A percentile compares a stretch with the other conserved stretches of the same genome.
phyloP scores from a whole-genome alignment of 2,888 invertebrate species.

The Andrena haemorrhoa region DNA sequence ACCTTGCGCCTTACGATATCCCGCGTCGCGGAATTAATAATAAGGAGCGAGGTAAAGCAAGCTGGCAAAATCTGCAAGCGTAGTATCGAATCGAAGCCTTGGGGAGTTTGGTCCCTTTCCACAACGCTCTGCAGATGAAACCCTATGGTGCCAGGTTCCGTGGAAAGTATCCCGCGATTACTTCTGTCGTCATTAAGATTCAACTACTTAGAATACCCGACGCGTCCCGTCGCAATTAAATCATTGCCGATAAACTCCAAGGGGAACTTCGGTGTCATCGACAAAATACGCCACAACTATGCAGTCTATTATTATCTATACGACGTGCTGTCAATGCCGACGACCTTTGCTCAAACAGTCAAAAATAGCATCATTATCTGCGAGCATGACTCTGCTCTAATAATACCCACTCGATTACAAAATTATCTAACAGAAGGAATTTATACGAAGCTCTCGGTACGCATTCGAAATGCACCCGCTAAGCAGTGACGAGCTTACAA shows the following conservation, averaged over 20 bases:
- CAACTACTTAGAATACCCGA: neutral
- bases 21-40: conserved; percentile 34
- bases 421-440: neutral
- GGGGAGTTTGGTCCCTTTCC: too few relatives aligned
- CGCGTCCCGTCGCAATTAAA: neutral
- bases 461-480: too few relatives aligned
- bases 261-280: neutral
- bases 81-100: neutral
- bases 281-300: neutral
- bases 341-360: neutral
- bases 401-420: neutral
- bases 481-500: too few relatives aligned
- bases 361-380: neutral
- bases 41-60: conserved; percentile 4
- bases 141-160: neutral
- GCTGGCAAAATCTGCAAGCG: neutral
- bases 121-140: neutral
- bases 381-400: neutral
- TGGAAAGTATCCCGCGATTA: too few relatives aligned
- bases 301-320: neutral
- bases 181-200: too few relatives aligned
- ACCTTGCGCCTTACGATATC: conserved; percentile 12
- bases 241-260: neutral
- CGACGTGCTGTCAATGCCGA: neutral
- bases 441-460: too few relatives aligned